A percentile compares a stretch with the other conserved stretches of the same genome.
Conservation (phyloP, 2,113 vertebrate species). For the Microcebus murinus region DNA sequence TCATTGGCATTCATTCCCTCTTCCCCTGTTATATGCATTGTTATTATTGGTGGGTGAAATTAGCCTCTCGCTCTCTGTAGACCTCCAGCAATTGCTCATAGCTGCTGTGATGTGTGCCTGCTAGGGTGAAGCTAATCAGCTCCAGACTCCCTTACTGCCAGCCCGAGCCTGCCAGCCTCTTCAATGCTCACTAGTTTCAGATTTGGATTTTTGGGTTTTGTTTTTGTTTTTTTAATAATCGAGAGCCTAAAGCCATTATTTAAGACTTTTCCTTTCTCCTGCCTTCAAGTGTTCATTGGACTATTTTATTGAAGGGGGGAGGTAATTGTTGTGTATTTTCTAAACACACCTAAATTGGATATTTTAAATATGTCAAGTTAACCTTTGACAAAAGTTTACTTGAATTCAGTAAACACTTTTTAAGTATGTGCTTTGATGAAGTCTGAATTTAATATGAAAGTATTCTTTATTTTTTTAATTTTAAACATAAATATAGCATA, state of each 20-base stretch:
- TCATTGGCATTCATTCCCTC: not conserved
- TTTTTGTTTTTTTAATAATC: constrained; percentile 72
- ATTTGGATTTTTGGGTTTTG: not conserved
- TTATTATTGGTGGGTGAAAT: not conserved
- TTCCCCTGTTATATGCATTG: not conserved
- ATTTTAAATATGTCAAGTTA: constrained; percentile 50
- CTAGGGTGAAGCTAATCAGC: constrained; percentile 67
- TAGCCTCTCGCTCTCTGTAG: not conserved
- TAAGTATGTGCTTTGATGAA: constrained; percentile 11
- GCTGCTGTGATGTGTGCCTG: constrained; percentile 13
- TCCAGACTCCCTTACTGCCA: constrained; percentile 67
- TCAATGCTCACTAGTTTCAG: constrained; percentile 68
- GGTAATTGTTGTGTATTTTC: constrained; percentile 25
- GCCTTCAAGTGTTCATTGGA: constrained; percentile 74
- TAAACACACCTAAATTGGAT: constrained; percentile 55
- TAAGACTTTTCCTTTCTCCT: constrained; percentile 55
- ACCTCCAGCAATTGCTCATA: constrained; percentile 27
- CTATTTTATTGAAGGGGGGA: constrained; percentile 19
- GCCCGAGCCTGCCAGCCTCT: constrained; percentile 72
- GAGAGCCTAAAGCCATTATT: constrained; percentile 80
- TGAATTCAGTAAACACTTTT: constrained; percentile 14
- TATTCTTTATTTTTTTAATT: not conserved
- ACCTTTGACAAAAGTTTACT: constrained; percentile 58
- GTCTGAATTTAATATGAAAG: constrained; percentile 43
- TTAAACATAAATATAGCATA: not conserved